A percentile compares a stretch with the other conserved stretches of the same genome.
Conservation (phyloP, 2,888 invertebrate species). For the Synanthedon formicaeformis region DNA sequence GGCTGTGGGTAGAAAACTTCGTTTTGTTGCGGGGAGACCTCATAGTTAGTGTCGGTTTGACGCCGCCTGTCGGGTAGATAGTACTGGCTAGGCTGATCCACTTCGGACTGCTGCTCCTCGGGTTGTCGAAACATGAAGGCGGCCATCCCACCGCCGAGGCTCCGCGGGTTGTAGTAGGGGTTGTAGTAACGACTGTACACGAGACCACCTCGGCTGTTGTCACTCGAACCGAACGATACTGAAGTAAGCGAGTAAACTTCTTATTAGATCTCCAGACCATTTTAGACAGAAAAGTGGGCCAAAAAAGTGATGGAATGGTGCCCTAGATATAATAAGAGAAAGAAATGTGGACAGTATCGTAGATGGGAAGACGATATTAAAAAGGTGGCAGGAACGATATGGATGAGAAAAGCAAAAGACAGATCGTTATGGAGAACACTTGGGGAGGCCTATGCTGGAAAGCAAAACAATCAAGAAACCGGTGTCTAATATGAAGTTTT, state of each 20-base stretch:
- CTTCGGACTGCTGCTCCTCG: conserved; percentile 18
- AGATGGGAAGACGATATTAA: no score
- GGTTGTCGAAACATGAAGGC: conserved; percentile 52
- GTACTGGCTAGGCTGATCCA: conserved; percentile 41
- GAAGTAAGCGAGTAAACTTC: conserved; percentile 4
- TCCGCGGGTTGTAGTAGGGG: conserved; percentile 45
- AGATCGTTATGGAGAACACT: no score
- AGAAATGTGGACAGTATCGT: no score
- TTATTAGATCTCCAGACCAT: no score
- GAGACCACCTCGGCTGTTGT: conserved; percentile 50
- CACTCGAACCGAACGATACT: conserved; percentile 53
- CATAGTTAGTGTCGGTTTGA: conserved; percentile 40
- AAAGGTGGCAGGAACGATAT: no score
- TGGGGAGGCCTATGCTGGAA: no score
- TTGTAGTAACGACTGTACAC: conserved; percentile 58
- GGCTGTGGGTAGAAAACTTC: conserved; percentile 43
- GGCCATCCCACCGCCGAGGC: conserved; percentile 46
- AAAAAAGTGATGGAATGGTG: no score
- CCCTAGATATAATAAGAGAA: no score
- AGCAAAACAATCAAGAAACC: no score
- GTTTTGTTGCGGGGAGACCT: conserved; percentile 48
- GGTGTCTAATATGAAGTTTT: no score
- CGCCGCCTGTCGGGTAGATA: conserved; percentile 52
- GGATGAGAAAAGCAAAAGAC: no score
- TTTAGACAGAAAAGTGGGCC: no score